Evolutionary conservation across 2,888 invertebrate genomes (phyloP).

Genomic region (Fabriciana adippe): DNA sequence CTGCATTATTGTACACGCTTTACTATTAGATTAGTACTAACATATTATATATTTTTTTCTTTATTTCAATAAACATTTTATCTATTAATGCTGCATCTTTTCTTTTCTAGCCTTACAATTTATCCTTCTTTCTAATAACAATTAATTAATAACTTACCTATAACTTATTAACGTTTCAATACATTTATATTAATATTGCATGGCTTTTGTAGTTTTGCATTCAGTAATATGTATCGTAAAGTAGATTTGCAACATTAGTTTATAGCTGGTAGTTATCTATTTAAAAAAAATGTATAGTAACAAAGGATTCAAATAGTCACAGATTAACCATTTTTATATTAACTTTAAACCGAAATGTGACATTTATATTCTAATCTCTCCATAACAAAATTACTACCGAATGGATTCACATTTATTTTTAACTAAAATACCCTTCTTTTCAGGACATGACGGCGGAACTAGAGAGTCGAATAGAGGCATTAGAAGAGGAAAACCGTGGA

Average conservation of each 20-base stretch:
- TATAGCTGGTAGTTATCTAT: neutral
- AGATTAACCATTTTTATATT: too few species aligned
- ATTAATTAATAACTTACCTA: too few species aligned
- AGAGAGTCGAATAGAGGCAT: slow-evolving; percentile 71
- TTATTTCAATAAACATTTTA: neutral
- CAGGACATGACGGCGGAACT: slow-evolving; percentile 70
- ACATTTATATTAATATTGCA: neutral
- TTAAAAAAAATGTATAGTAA: neutral
- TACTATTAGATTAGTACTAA: too few species aligned
- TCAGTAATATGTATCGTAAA: slow-evolving; percentile 1
- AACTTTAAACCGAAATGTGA: too few species aligned
- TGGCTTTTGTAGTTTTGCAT: neutral
- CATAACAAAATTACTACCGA: neutral
- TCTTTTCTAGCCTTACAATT: neutral
- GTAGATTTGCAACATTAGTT: slow-evolving; percentile 8
- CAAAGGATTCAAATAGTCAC: neutral
- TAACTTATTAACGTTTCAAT: too few species aligned
- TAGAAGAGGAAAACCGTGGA: slow-evolving; percentile 76
- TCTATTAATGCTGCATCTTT: neutral
- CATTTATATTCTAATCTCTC: too few species aligned
- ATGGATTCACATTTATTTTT: slow-evolving; percentile 15
- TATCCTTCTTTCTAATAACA: neutral
- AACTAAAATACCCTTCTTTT: slow-evolving; percentile 49
- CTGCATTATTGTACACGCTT: neutral
- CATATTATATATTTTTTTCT: too few species aligned